Conservation (phyloP, 1,140 invertebrate species). For the Lasioglossum albipes region DNA sequence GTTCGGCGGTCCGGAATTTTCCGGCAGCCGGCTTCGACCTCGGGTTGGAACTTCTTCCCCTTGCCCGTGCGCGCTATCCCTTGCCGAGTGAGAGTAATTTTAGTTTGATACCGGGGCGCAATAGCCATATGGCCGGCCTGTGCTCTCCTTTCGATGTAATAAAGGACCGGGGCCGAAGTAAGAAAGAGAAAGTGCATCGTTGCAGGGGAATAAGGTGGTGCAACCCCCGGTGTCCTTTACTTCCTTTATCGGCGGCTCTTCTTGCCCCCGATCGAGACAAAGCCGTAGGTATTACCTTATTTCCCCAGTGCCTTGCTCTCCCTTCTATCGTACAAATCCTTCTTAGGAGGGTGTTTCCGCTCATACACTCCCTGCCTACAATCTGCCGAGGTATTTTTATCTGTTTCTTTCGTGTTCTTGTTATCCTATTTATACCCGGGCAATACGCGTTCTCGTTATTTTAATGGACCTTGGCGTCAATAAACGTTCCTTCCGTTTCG, state of each 20-base stretch:
- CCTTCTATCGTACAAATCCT: conserved; percentile 68
- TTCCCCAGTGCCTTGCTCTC: conserved; percentile 71
- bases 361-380: conserved; percentile 35
- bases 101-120: conserved; percentile 58
- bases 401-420: conserved; percentile 5
- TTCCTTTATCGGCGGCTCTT: conserved; percentile 44
- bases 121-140: conserved; percentile 40
- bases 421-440: conserved; percentile 17
- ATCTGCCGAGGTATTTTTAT: conserved; percentile 30
- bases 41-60: conserved; percentile 49
- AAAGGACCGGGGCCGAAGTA: conserved; percentile 9
- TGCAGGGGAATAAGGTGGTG: conserved; percentile 29
- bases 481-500: neutral
- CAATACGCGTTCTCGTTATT: conserved; percentile 22
- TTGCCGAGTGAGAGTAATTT: conserved; percentile 63
- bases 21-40: conserved; percentile 49
- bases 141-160: conserved; percentile 49
- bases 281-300: conserved; percentile 73
- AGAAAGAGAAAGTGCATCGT: conserved; percentile 28
- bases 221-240: conserved; percentile 53
- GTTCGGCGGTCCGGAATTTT: conserved; percentile 65
- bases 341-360: conserved; percentile 65
- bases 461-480: conserved; percentile 20
- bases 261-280: conserved; percentile 69
- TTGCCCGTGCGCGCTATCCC: neutral